phyloP scores from a whole-genome alignment of 2,113 vertebrate genomes.

The Rallus limicola region DNA sequence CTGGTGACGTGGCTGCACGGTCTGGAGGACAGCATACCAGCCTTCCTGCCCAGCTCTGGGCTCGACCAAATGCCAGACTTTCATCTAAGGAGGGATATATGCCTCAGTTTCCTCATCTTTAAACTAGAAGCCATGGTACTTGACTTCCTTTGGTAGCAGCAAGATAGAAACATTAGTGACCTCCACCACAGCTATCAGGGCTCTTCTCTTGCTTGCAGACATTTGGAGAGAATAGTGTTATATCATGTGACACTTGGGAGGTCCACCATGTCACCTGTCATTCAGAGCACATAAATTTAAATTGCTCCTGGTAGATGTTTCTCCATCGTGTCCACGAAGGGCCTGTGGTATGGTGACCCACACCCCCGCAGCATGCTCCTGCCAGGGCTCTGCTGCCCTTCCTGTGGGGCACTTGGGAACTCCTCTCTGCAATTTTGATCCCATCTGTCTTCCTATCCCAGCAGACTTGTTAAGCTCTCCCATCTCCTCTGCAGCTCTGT shows the following conservation, averaged over 20 bases:
- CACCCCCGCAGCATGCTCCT: background rate
- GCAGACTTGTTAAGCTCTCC: background rate
- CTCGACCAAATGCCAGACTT: background rate
- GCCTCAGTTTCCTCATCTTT: background rate
- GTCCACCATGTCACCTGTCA: background rate
- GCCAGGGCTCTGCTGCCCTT: background rate
- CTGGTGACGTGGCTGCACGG: rapidly evolving
- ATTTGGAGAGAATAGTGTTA: background rate
- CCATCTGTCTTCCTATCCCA: background rate
- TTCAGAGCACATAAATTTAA: background rate
- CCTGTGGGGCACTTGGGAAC: background rate
- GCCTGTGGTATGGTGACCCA: background rate
- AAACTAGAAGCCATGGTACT: background rate
- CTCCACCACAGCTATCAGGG: background rate
- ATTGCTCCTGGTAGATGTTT: background rate
- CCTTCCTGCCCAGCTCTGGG: background rate
- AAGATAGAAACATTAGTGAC: background rate
- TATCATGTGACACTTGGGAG: background rate
- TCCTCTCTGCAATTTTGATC: background rate
- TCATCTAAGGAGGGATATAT: background rate
- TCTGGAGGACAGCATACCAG: rapidly evolving
- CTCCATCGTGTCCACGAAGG: background rate
- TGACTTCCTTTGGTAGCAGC: background rate
- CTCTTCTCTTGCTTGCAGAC: background rate
- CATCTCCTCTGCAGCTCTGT: background rate